Base-by-base conservation (phyloP, 2,113 vertebrate species). In the Oryzias javanicus region DNA sequence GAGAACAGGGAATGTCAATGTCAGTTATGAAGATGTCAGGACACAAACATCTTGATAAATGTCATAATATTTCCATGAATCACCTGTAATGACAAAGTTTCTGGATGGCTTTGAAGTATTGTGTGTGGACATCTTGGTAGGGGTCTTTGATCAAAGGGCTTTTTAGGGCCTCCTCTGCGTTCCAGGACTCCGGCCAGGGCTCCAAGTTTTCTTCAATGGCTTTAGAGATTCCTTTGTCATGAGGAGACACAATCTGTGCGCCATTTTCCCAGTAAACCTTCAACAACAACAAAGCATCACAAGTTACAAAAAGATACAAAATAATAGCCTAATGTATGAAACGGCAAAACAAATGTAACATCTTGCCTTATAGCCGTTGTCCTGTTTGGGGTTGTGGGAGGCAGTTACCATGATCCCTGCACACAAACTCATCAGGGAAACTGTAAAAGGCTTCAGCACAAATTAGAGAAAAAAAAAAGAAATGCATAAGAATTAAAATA, bases 261-360 rank as follows among this genome's bases (percentile, higher is more conserved):
- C 96, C 96, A 0, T 98, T 99, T 64, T 92, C 93, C 97, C 97
- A 99, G 64, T 99, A 99, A 29, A 98, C 97, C 97, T 99, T 56
- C 62, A 44, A 80, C 14, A 64, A 16, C 56, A 19, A 50, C 16
- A 25, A 16, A 59, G 25, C 8, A 40, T 27, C 3, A 24, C 10
- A 14, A 4, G n/a, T 35, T 12, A 35, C 8, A 35, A 8, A 35
- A 35, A 35, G 1, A 35, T 10, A 8, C 7, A 35, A 35, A 35
- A 35, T 8, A 1, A 35, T 35, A 10, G 8, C 2, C 3, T 12
- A 35, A 3, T 35, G 2, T 35, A 27, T 45, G n/a, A 49, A 42
- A 45, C 0, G 19, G n/a, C 24, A 45, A 15, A 4, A 27, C 10
- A 25, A 60, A 14, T 0, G 29, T 40, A 20, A 49, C 22, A 25